Base-by-base conservation (phyloP, 2,797 vertebrate species). In the Apogon hyalosoma region DNA sequence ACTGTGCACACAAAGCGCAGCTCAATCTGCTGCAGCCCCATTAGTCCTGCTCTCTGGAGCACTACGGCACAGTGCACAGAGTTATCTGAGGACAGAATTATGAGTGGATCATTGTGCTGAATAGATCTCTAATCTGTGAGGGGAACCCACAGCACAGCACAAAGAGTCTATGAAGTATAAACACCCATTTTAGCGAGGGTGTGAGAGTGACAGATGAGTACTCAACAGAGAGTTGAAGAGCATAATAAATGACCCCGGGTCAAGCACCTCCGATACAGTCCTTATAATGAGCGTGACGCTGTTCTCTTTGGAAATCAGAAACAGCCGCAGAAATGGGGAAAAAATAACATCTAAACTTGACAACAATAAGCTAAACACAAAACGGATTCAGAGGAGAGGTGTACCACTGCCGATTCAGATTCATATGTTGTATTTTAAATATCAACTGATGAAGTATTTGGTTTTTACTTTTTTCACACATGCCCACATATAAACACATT, bases 131-230 rank as follows among this genome's bases (percentile, higher is more conserved):
- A 45, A 77, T 72, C 47, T 43, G 28, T 18, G 19, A 70, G 40
- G 14, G 50, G 13, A 66, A 58, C 47, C 36, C 42, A 58, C 24
- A n/a, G 63, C 74, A 57, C 24, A 28, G 24, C 15, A 48, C 60
- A 68, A 73, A 59, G 40, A 19, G 13, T 39, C 45, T 24, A 41
- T 67, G 54, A 61, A 68, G 51, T 54, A 50, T 38, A 51, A 72
- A 66, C 13, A 42, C 14, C 24, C 58, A 52, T 46, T 61, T 56
- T 14, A 53, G 50, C 1, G 3, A 67, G 16, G 36, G 55, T 65
- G 74, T 83, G 67, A 82, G 67, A 73, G 71, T 41, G n/a, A 55
- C 48, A 54, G 62, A 71, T 24, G 40, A 75, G 56, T 51, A 19
- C 39, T 67, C 63, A 74, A 11, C 60, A n/a, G 59, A 75, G 42